A percentile compares a stretch with the other conserved stretches of the same genome.
These are phyloP conservation scores for Acanthaster planci DNA, from an alignment of 35 echinoderm and acorn worm genomes.

Conservation along the genomic window DNA sequence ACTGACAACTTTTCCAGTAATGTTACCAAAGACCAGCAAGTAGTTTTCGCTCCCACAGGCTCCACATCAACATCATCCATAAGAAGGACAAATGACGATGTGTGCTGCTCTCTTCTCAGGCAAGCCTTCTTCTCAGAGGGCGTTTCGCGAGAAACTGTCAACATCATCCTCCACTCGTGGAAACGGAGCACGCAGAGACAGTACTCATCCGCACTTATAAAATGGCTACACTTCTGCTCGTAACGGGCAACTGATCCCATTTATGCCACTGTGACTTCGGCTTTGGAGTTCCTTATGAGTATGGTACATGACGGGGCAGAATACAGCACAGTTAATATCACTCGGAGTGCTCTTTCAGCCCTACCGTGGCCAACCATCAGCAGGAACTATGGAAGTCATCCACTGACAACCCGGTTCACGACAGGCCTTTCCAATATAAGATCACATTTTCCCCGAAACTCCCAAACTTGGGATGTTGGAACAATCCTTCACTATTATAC, in stretches of 20 bases:
- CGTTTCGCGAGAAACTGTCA: slow-evolving; percentile 28
- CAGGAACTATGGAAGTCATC: background rate
- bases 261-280: slow-evolving; percentile 23
- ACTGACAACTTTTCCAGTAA: background rate
- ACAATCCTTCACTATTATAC: slow-evolving; percentile 17
- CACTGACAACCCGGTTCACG: slow-evolving; percentile 14
- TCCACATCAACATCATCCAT: background rate
- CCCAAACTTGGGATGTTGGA: slow-evolving; percentile 33
- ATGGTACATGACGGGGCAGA: background rate
- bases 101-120: slow-evolving; percentile 25
- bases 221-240: slow-evolving; percentile 7
- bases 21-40: slow-evolving; percentile 15
- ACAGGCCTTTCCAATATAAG: slow-evolving; percentile 37
- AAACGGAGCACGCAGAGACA: slow-evolving; percentile 39
- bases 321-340: slow-evolving; percentile 31
- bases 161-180: slow-evolving; percentile 21
- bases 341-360: background rate
- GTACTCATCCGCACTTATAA: slow-evolving; percentile 35
- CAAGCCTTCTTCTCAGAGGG: background rate
- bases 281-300: slow-evolving; percentile 32
- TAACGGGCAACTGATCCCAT: slow-evolving; percentile 28
- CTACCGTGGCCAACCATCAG: background rate
- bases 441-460: slow-evolving; percentile 10
- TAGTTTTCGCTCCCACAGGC: slow-evolving; percentile 21
- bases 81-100: slow-evolving; percentile 6